Conservation (phyloP, 2,888 invertebrate genomes). For the Arctia plantaginis region DNA sequence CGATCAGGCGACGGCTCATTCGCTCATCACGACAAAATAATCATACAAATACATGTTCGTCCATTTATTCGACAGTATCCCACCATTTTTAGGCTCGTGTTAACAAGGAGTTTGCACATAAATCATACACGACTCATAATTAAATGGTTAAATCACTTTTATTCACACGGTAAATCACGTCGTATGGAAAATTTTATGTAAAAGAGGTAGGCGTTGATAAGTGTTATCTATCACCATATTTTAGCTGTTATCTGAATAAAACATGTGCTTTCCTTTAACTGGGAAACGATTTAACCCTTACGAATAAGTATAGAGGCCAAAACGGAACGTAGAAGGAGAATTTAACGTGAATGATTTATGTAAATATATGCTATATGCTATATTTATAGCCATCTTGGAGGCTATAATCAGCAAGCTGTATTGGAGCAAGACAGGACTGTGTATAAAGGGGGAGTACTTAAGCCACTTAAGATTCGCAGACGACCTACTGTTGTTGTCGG, state of each 20-base stretch:
- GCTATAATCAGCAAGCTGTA: no score
- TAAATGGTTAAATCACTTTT: conserved; percentile 74
- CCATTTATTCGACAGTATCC: conserved; percentile 44
- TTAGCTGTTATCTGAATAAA: conserved; percentile 6
- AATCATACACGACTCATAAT: conserved; percentile 65
- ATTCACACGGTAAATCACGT: conserved; percentile 67
- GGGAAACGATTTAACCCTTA: not conserved
- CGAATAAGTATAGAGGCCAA: not conserved
- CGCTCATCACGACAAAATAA: no score
- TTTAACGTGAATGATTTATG: not conserved
- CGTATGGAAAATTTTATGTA: conserved; percentile 31
- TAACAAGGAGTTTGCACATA: conserved; percentile 63
- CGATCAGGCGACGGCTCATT: no score
- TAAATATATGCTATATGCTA: no score
- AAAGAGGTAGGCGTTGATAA: conserved; percentile 17
- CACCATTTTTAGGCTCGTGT: conserved; percentile 44
- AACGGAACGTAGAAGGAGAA: not conserved
- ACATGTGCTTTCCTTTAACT: not conserved
- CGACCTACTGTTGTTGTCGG: no score
- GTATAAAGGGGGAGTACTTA: no score
- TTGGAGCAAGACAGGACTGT: no score
- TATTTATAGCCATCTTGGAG: no score
- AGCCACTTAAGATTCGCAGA: no score
- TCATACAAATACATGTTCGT: not conserved
- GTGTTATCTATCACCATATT: conserved; percentile 8